Percentiles rank a stretch among this genome's conserved stretches.
These are phyloP conservation scores for Bolinopsis microptera DNA, from an alignment of 37 sponge, comb jelly and placozoan genomes.

Conservation along the genomic window DNA sequence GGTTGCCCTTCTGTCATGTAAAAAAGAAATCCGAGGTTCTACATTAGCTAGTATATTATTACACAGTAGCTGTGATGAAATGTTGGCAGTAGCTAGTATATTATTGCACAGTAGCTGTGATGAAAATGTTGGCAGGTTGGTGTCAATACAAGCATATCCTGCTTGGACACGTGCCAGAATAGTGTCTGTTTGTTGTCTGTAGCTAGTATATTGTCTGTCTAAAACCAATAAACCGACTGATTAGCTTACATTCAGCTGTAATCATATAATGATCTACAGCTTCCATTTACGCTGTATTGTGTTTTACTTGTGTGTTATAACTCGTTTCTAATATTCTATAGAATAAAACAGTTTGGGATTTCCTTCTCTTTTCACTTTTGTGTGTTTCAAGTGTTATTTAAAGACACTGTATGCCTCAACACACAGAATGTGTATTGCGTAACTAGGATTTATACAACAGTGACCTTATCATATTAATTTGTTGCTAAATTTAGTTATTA, in stretches of 20 bases:
- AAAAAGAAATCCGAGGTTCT: no score
- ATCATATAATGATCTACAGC: neutral
- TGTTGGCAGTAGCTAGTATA: neutral
- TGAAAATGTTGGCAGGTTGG: neutral
- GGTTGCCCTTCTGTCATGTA: no score
- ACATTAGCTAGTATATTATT: no score
- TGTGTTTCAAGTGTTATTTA: no score
- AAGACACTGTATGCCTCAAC: no score
- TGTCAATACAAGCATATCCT: neutral
- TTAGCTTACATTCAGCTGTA: neutral
- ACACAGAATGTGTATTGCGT: no score
- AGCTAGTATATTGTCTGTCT: neutral
- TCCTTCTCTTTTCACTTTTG: no score
- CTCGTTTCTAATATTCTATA: neutral
- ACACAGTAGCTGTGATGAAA: neutral
- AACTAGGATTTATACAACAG: no score
- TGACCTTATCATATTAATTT: neutral
- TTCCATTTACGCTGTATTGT: neutral
- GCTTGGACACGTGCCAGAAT: neutral
- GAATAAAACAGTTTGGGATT: no score
- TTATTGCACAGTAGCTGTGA: neutral
- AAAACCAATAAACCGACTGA: neutral
- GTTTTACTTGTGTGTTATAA: neutral
- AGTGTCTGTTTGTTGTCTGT: neutral
- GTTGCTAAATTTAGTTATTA: neutral